Base-by-base conservation (phyloP, 2,797 vertebrate genomes). In the Karalla daura region DNA sequence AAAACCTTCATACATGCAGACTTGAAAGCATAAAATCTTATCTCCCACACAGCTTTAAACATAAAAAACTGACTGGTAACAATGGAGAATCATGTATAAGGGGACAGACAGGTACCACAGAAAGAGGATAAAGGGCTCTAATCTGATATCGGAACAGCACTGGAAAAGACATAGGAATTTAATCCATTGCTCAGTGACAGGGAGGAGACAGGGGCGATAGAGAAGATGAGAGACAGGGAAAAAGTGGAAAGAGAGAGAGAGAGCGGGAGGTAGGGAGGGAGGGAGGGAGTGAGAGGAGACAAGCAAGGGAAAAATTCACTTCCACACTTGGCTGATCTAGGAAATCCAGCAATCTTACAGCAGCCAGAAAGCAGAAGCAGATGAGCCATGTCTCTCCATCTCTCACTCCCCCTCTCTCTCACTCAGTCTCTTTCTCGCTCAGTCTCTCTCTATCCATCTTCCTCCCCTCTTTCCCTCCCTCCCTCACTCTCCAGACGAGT, bases 251-350 rank as follows among this genome's bases (percentile, higher is more conserved):
- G 63, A 54, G 60, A 6, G 14, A 35, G 18, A 49, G 51, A 68
- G 50, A 80, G 60, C 28, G 30, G 47, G 61, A 67, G 47, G 47
- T 49, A 59, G 50, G 66, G 67, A 65, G 53, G 54, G 27, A 52
- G 66, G 67, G 68, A 55, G 54, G 27, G 60, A 51, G 70, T 12
- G 69, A 59, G 54, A 59, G 55, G 60, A 77, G 80, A 84, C 83
- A 83, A 82, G 85, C 63, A 41, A 62, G 58, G 89, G 85, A 88
- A 90, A 88, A 87, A 91, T 89, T 90, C 88, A 85, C 88, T 91
- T 86, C 87, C 83, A 91, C 88, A 90, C 83, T 87, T 84, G 92
- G 87, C 87, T 90, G 84, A 86, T 88, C 85, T 85, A 90, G 88
- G 90, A 93, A 92, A 93, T 92, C 90, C 87, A 86, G 83, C 87